Conservation (phyloP, 2,888 invertebrate genomes). For the Anoncus sp. region DNA sequence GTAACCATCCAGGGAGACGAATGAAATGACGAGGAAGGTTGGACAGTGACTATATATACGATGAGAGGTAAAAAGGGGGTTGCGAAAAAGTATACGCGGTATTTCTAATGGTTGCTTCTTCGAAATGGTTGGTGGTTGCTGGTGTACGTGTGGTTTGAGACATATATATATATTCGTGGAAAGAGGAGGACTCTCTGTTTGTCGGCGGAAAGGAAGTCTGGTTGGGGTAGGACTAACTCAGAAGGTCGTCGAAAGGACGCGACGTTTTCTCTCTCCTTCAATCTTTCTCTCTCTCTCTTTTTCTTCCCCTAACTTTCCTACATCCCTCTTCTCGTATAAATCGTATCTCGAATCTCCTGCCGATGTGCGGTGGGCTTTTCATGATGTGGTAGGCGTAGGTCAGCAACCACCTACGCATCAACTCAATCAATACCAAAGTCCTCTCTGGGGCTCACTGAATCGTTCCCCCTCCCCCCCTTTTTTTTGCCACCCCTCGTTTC, state of each 20-base stretch:
- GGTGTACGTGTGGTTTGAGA: conserved; percentile 14
- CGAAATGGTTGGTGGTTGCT: background rate
- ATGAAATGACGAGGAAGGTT: conserved; percentile 39
- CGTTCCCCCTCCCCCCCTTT: conserved; percentile 13
- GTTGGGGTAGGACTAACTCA: conserved; percentile 79
- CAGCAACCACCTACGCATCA: conserved; percentile 79
- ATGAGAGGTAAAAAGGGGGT: conserved; percentile 28
- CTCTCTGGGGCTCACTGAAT: conserved; percentile 28
- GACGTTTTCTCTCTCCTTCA: conserved; percentile 25
- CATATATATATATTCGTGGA: conserved; percentile 31
- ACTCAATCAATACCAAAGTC: conserved; percentile 70
- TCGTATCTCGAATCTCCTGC: conserved; percentile 31
- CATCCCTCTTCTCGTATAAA: conserved; percentile 16
- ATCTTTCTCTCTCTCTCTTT: conserved; percentile 11
- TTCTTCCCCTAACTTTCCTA: no score
- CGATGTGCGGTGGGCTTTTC: conserved; percentile 32
- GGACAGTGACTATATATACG: conserved; percentile 4
- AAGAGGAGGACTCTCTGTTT: conserved; percentile 67
- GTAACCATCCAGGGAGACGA: conserved; percentile 6
- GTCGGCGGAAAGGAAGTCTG: conserved; percentile 73
- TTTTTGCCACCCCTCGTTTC: no score
- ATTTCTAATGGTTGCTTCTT: conserved; percentile 44
- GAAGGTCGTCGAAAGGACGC: conserved; percentile 79
- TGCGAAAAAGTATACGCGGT: conserved; percentile 25
- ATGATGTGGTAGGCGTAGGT: conserved; percentile 78